Conservation (phyloP, 2,888 invertebrate species). For the Nomada ruficornis region DNA sequence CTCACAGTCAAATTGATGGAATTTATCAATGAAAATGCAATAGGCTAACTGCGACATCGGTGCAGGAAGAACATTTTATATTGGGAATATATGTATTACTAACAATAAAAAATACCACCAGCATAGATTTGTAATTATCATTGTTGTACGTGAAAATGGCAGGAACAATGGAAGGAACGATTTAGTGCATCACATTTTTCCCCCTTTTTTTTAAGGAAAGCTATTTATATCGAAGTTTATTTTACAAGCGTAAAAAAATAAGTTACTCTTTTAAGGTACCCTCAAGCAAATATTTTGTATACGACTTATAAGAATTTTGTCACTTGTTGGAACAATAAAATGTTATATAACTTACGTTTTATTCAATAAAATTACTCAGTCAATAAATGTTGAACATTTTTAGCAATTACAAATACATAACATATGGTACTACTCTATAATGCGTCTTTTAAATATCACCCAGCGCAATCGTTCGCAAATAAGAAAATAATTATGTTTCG, state of each 20-base stretch:
- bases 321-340: slow-evolving; percentile 50
- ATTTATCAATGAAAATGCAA: slow-evolving; percentile 21
- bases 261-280: slow-evolving; percentile 43
- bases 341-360: slow-evolving; percentile 32
- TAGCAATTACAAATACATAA: background rate
- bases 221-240: slow-evolving; percentile 54
- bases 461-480: background rate
- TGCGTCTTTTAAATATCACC: background rate
- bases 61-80: slow-evolving; percentile 35
- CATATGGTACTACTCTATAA: background rate
- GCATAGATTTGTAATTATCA: slow-evolving; percentile 15
- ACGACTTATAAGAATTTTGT: slow-evolving; percentile 29
- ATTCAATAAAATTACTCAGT: slow-evolving; percentile 46
- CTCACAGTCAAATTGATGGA: background rate
- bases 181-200: slow-evolving; percentile 2
- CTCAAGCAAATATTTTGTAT: slow-evolving; percentile 33
- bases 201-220: slow-evolving; percentile 14
- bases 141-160: slow-evolving; percentile 12
- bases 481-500: background rate
- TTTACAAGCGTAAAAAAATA: slow-evolving; percentile 51
- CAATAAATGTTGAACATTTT: background rate
- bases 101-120: slow-evolving; percentile 11
- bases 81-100: slow-evolving; percentile 24
- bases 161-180: background rate
- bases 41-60: slow-evolving; percentile 11